Conservation (phyloP, 2,113 vertebrate species). For the Zeus faber region DNA sequence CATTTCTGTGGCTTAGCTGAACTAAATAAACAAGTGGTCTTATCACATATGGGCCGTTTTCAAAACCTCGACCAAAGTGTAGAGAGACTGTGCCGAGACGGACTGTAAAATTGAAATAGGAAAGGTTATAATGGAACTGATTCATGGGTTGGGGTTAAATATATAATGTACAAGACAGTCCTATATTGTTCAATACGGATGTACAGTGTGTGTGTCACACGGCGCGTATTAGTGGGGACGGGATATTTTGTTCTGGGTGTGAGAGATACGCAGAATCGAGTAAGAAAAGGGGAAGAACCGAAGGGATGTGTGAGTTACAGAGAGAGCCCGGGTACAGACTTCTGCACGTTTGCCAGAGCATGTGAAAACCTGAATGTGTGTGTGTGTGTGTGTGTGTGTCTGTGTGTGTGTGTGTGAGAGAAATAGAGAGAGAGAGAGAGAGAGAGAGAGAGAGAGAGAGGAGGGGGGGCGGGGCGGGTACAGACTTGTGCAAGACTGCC, state of each 20-base stretch:
- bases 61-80: too few species aligned
- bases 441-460: background rate
- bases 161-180: too few species aligned
- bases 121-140: too few species aligned
- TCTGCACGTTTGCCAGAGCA: background rate
- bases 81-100: too few species aligned
- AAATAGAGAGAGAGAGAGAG: background rate
- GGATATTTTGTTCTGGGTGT: slow-evolving; percentile 9
- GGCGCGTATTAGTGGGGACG: too few species aligned
- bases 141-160: too few species aligned
- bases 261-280: slow-evolving; percentile 5
- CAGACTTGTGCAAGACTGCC: background rate
- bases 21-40: too few species aligned
- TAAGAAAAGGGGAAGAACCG: background rate
- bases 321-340: background rate
- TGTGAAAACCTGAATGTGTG: slow-evolving; percentile 21
- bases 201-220: too few species aligned
- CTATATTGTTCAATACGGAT: too few species aligned
- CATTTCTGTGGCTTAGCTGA: too few species aligned
- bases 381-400: slow-evolving; percentile 33
- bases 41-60: too few species aligned
- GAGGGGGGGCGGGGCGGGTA: background rate
- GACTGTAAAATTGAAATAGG: too few species aligned
- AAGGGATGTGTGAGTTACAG: background rate
- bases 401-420: background rate